Base-by-base conservation (phyloP, 1,140 invertebrate genomes). In the Drosophila aff. region DNA sequence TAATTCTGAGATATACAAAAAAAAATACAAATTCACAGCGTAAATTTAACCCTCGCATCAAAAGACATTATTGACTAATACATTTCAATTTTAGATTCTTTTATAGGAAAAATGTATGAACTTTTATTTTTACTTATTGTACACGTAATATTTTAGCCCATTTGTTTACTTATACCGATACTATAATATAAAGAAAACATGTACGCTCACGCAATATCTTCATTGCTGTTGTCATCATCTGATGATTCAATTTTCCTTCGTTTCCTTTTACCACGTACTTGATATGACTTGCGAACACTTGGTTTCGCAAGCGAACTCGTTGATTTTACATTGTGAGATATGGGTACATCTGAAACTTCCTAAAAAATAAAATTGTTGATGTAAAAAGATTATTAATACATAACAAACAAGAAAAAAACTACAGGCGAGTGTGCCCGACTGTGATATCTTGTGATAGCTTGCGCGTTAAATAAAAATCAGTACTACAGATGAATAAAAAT, bases 161-260 rank as follows among this genome's bases (percentile, higher is more conserved):
- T 38, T 21, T 55, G 8, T 36, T 38, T 16, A 16, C 13, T 23
- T 55, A 38, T 23, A 38, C 18, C 2, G 9, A 55, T 55, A 8
- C 3, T 23, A 11, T 38, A 38, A 9, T 1, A 38, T 23, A 13
- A 38, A 23, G 8, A 16, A 55, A 55, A 38, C 52, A 5, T 16
- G 5, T 23, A 16, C 33, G 41, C 55, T 91, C 66, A 91, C 67
- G 78, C 65, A 79, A 76, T 78, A n/a, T 92, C 81, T 52, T 79
- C 77, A 33, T 79, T 87, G 72, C 91, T 92, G 41, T 63, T 77
- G 33, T 92, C 83, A 58, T 81, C 82, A 52, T 92, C 91, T 13
- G 91, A 86, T 21, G 91, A 91, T 8, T 91, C 47, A 10, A 91
- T 78, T 64, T 92, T 92, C 9, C 76, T 79, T 18, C 80, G 74